A percentile compares a stretch with the other conserved stretches of the same genome.
Evolutionary conservation across 2,797 vertebrate genomes (phyloP).

Genomic region (Periophthalmus magnuspinnatus): DNA sequence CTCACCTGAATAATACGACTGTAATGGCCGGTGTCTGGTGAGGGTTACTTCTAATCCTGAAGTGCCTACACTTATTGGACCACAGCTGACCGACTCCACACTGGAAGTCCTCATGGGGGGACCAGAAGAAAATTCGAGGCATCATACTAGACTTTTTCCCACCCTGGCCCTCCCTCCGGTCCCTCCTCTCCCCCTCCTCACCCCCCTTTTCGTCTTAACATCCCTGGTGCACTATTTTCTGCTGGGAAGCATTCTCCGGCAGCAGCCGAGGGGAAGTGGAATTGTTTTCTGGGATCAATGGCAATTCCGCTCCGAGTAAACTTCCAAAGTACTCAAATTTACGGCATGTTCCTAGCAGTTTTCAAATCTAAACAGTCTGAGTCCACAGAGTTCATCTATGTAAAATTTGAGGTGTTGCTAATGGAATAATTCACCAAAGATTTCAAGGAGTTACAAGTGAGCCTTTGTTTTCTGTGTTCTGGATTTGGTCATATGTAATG

Average conservation of each 20-base stretch:
- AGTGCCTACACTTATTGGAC: constrained; percentile 38
- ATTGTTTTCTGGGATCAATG: constrained; percentile 98
- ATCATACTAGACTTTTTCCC: constrained; percentile 54
- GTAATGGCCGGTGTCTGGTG: constrained; percentile 17
- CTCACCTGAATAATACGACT: constrained; percentile 2
- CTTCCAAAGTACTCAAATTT: constrained; percentile 55
- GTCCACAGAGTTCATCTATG: neutral
- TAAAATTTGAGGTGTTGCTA: neutral
- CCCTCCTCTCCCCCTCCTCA: constrained; percentile 40
- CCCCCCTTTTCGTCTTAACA: constrained; percentile 61
- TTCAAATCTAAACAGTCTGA: constrained; percentile 8
- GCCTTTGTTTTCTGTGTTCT: constrained; percentile 17
- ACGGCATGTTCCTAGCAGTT: constrained; percentile 23
- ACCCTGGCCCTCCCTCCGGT: constrained; percentile 55
- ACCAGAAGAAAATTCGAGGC: constrained; percentile 76
- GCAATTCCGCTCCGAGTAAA: constrained; percentile 72
- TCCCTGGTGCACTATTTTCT: constrained; percentile 79
- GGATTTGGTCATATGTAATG: constrained; percentile 10
- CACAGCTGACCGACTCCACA: constrained; percentile 61
- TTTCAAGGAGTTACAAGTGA: constrained; percentile 27
- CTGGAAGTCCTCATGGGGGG: constrained; percentile 72
- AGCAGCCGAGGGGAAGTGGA: constrained; percentile 89
- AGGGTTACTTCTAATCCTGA: constrained; percentile 19
- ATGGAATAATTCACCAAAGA: neutral
- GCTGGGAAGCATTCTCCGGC: constrained; percentile 84